Base-by-base conservation (phyloP, 2,888 invertebrate species). In the Acleris laterana region DNA sequence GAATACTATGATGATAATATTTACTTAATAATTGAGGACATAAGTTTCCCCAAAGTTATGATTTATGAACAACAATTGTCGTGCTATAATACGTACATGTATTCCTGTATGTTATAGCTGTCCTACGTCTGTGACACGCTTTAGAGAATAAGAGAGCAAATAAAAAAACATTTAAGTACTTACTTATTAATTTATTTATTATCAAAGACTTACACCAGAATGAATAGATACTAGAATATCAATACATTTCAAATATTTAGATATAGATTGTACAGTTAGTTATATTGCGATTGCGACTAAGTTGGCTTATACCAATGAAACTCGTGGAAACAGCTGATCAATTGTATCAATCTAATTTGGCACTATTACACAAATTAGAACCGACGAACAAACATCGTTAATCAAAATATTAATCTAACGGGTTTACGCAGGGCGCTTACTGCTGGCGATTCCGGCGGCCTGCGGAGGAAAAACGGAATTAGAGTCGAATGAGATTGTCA, bases 401-500 rank as follows among this genome's bases (percentile, higher is more conserved):
- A 81, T 77, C 63, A 78, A 80, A 82, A 79, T 71, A 59, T 71
- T 75, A 70, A 58, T 73, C 72, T 73, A 83, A 81, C 73, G 75
- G 77, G 78, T 72, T 74, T 16, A 51, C 67, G 74, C 69, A 9
- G 58, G 70, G 62, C 55, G 69, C 74, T 87, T 90, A 93, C 82
- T 92, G 92, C 82, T 92, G 92, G 77, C 91, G 92, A 88, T 88
- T 91, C 76, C 92, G 81, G 86, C 92, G 92, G 82, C 90, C 92
- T 93, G 90, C 0, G 81, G 85, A 32, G 32, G 69, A 62, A 75
- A 75, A 74, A 70, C 58, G 68, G 19, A 59, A 38, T 56, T 63
- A 61, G 38, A 13, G 13, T 2, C 38, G 32, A 32, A 32, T 38
- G 38, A 5, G 38, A 38, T 13, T 38, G 13, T 38, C 38, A 38